Base-by-base conservation (phyloP, 1,140 invertebrate species). In the Ceratitis capitata region DNA sequence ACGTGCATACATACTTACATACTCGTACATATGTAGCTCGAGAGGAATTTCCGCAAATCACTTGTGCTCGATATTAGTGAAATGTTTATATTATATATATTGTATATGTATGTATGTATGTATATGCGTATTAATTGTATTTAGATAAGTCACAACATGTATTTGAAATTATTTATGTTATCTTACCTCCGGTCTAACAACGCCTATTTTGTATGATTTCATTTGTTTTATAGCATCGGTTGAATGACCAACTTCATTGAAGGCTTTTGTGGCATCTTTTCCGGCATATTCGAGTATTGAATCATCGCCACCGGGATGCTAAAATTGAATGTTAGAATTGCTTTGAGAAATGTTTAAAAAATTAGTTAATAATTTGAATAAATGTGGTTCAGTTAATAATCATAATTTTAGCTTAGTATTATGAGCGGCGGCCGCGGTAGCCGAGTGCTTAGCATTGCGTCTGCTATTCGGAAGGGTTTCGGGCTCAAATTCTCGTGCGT, bases 221-320 rank as follows among this genome's bases (percentile, higher is more conserved):
- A 96, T 86, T 12, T 93, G 92, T 39, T 91, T 92, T 51, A 89
- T 92, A 0, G 95, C 95, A 88, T 95, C 94, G 0, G 91, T 89
- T 0, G 94, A 94, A 91, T 96, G 95, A 9, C 94, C 95, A 1
- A 92, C 93, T 23, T 95, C 93, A 58, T 95, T 92, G 89, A 96
- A 95, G 6, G 91, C 94, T 85, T 91, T 92, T 0, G 94, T 95
- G 1, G 92, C 93, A 89, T 96, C 95, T 87, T 92, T 94, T 56
- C 95, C 95, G 0, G 93, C 95, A 51, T 93, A 94, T 87, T 95
- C 95, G 9, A 92, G 86, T 16, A 96, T 91, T 3, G 94, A 88
- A 26, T 95, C 94, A 0, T 85, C 85, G 4, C 95, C 95, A 10
- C 94, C 95, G 1, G 95, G 95, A 92, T 96, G 95, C 94, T 95